Evolutionary conservation across 2,888 invertebrate genomes (phyloP).

Genomic region (Oxytorus armatus): DNA sequence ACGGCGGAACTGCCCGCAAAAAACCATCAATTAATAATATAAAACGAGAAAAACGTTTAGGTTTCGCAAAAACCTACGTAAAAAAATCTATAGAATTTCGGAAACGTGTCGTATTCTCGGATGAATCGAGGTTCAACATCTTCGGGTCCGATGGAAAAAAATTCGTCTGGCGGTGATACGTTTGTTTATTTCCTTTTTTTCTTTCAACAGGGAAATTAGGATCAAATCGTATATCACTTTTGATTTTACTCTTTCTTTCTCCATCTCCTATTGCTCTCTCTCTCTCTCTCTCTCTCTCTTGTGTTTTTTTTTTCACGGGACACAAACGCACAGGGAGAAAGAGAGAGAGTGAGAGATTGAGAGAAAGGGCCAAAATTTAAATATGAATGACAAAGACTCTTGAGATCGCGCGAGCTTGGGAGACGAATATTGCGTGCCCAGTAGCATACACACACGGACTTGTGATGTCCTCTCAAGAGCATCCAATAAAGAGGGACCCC

Average conservation of each 20-base stretch:
- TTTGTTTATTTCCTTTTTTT: no score
- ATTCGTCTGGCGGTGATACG: slow-evolving; percentile 57
- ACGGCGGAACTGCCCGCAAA: no score
- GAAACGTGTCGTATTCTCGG: no score
- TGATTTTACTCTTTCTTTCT: slow-evolving; percentile 26
- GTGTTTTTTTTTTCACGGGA: slow-evolving; percentile 53
- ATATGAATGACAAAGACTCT: slow-evolving; percentile 75
- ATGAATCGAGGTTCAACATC: no score
- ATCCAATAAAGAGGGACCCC: slow-evolving; percentile 35
- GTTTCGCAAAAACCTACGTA: no score
- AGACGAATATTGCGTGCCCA: slow-evolving; percentile 64
- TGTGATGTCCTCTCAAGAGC: slow-evolving; percentile 63
- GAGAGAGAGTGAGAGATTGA: no score
- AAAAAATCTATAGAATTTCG: no score
- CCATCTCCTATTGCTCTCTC: slow-evolving; percentile 19
- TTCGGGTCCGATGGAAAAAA: neutral
- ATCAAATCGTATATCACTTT: slow-evolving; percentile 64
- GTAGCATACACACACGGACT: no score
- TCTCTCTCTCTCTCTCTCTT: slow-evolving; percentile 49
- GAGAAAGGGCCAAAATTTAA: slow-evolving; percentile 72
- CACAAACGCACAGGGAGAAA: slow-evolving; percentile 10
- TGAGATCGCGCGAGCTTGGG: slow-evolving; percentile 73
- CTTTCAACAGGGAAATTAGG: slow-evolving; percentile 78
- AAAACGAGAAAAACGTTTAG: no score
- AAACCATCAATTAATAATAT: no score